Evolutionary conservation across 2,797 vertebrate genomes (phyloP).

Genomic region (Craterocephalus amniculus): DNA sequence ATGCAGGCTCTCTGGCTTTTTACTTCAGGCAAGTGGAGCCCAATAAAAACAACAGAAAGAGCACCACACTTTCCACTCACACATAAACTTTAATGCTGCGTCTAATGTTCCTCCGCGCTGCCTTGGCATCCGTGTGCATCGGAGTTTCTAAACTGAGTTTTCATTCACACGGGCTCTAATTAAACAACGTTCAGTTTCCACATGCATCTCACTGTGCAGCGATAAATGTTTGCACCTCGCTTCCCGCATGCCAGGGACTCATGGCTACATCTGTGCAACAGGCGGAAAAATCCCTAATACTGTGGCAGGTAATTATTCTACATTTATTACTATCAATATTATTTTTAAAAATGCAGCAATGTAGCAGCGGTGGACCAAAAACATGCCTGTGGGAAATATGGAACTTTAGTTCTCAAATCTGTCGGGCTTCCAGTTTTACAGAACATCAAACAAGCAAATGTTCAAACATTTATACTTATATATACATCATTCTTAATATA

Average conservation of each 20-base stretch:
- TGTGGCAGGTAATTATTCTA: too few relatives aligned
- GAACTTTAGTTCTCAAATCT: slow-evolving; percentile 10
- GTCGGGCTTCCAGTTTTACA: slow-evolving; percentile 11
- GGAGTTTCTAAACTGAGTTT: slow-evolving; percentile 48
- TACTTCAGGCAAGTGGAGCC: slow-evolving; percentile 67
- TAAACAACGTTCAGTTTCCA: slow-evolving; percentile 43
- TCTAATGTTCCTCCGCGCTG: slow-evolving; percentile 58
- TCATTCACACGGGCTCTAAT: slow-evolving; percentile 53
- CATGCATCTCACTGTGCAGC: slow-evolving; percentile 4
- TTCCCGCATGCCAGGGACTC: background rate
- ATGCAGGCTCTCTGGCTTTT: slow-evolving; percentile 60
- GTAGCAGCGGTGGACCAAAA: slow-evolving; percentile 1
- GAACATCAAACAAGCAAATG: slow-evolving; percentile 21
- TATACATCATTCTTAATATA: slow-evolving; percentile 5
- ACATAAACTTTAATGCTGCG: slow-evolving; percentile 69
- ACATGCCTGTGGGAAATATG: slow-evolving; percentile 4
- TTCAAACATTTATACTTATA: slow-evolving; percentile 38
- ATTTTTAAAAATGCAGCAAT: background rate
- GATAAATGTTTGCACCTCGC: slow-evolving; percentile 6
- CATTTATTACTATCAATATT: background rate
- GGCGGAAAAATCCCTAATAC: background rate
- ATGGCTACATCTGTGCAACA: background rate
- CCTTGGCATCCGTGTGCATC: slow-evolving; percentile 1
- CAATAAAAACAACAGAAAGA: slow-evolving; percentile 72
- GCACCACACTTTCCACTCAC: slow-evolving; percentile 72